Conservation (phyloP, 2,797 vertebrate species). For the Huso huso region DNA sequence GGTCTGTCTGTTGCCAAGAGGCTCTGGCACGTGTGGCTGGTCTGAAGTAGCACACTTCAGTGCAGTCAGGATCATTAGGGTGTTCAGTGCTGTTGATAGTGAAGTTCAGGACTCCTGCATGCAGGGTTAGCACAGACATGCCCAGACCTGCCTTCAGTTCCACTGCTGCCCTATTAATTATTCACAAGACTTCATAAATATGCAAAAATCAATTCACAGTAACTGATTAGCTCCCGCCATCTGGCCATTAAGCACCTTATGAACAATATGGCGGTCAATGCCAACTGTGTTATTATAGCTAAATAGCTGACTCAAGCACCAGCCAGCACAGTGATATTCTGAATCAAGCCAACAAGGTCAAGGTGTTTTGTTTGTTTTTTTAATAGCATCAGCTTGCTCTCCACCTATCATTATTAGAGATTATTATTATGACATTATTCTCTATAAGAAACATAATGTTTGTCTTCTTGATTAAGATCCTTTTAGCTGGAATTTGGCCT, state of each 20-base stretch:
- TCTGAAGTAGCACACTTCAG: not conserved
- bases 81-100: not conserved
- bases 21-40: not conserved
- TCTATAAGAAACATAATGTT: not conserved
- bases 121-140: constrained; percentile 11
- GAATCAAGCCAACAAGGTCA: constrained; percentile 36
- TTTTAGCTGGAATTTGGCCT: too few species aligned
- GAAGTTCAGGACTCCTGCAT: not conserved
- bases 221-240: constrained; percentile 32
- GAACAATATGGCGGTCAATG: constrained; percentile 48
- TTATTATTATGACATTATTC: constrained; percentile 1
- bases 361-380: constrained; percentile 17
- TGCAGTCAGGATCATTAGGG: constrained; percentile 1
- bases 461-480: too few species aligned
- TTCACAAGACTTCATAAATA: constrained; percentile 43
- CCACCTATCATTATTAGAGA: not conserved
- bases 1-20: not conserved
- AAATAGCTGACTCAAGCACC: constrained; percentile 38
- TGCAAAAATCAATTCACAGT: constrained; percentile 46
- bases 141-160: constrained; percentile 21
- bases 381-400: not conserved
- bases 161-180: constrained; percentile 43
- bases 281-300: constrained; percentile 39
- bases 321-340: constrained; percentile 34
- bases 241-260: constrained; percentile 49